Percentiles rank a stretch among this genome's conserved stretches.
phyloP scores from a whole-genome alignment of 2,888 invertebrate genomes.

The Leucozona laternaria region DNA sequence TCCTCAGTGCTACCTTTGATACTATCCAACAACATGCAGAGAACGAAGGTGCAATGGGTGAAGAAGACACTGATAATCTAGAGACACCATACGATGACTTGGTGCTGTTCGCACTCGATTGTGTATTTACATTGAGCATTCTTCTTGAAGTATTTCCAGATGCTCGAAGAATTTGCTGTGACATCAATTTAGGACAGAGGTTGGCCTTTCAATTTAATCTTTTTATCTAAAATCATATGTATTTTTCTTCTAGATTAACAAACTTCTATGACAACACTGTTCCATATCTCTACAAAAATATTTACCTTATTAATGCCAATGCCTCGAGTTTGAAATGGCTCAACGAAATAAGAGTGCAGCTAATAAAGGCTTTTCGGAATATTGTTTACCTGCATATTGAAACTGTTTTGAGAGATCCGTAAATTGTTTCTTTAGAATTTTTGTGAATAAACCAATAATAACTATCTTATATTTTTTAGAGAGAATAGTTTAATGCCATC shows the following conservation, averaged over 20 bases:
- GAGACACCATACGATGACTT: slow-evolving; percentile 86
- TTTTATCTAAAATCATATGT: background rate
- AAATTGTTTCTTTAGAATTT: slow-evolving; percentile 76
- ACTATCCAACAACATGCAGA: slow-evolving; percentile 81
- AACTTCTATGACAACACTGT: slow-evolving; percentile 91
- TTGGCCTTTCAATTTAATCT: slow-evolving; percentile 76
- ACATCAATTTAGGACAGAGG: slow-evolving; percentile 86
- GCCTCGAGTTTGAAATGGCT: slow-evolving; percentile 81
- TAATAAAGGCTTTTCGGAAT: slow-evolving; percentile 83
- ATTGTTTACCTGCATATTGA: slow-evolving; percentile 83
- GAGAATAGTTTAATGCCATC: slow-evolving; percentile 77
- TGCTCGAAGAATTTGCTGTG: slow-evolving; percentile 85
- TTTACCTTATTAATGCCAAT: slow-evolving; percentile 83
- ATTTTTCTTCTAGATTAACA: slow-evolving; percentile 86
- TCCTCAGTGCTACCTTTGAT: slow-evolving; percentile 84
- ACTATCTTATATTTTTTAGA: slow-evolving; percentile 56
- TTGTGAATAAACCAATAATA: background rate
- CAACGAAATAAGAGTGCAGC: slow-evolving; percentile 83
- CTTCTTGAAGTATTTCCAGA: slow-evolving; percentile 88
- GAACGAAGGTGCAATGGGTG: slow-evolving; percentile 81
- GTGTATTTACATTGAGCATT: slow-evolving; percentile 87
- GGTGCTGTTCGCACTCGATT: slow-evolving; percentile 88
- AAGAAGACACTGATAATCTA: slow-evolving; percentile 77
- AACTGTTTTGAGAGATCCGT: slow-evolving; percentile 81
- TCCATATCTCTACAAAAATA: slow-evolving; percentile 88